phyloP scores from a whole-genome alignment of 2,888 invertebrate genomes.

The Erebia ligea region DNA sequence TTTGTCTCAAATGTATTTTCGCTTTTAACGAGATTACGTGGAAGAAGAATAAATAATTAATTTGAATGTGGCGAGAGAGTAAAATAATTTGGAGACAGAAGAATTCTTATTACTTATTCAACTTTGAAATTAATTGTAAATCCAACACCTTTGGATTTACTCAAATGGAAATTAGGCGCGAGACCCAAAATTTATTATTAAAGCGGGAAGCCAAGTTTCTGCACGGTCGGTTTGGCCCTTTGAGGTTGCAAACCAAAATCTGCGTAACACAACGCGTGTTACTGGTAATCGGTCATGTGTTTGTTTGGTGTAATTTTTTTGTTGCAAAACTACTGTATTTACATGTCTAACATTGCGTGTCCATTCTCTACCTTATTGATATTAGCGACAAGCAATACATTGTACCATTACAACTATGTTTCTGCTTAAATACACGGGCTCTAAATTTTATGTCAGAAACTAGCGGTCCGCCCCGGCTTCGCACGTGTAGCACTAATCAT shows the following conservation, averaged over 20 bases:
- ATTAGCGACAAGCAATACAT: no score
- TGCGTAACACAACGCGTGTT: constrained; percentile 7
- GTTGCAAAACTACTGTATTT: neutral
- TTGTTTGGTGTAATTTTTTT: neutral
- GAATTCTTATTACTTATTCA: constrained; percentile 7
- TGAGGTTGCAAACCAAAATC: constrained; percentile 24
- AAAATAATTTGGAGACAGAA: neutral
- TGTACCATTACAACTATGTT: no score
- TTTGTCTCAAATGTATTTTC: no score
- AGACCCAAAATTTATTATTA: constrained; percentile 27
- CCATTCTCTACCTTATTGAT: neutral
- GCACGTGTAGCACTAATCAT: no score
- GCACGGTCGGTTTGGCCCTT: constrained; percentile 22
- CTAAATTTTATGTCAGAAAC: no score
- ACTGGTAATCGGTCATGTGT: constrained; percentile 15
- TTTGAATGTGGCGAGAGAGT: neutral
- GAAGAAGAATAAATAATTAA: neutral
- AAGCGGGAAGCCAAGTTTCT: constrained; percentile 29
- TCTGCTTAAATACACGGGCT: no score
- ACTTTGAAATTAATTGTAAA: constrained; percentile 20
- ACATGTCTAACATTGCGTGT: neutral
- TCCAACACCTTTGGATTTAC: constrained; percentile 23
- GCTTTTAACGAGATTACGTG: neutral
- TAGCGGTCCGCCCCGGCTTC: no score
- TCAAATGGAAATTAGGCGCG: constrained; percentile 23